These are phyloP conservation scores for Arctia plantaginis DNA, from an alignment of 2,888 invertebrate species.

Conservation along the genomic window DNA sequence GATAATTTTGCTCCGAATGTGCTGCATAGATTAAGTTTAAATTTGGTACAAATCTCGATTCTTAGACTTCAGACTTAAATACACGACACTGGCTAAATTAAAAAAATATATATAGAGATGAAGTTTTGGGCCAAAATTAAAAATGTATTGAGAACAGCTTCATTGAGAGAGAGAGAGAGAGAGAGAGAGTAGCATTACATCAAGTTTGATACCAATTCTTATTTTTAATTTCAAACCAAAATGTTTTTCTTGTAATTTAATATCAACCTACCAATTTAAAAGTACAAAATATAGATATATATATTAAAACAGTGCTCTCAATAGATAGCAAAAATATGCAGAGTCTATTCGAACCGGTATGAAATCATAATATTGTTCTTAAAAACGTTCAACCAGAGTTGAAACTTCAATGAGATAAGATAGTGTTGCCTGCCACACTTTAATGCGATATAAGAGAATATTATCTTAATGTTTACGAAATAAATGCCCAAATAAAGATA, in stretches of 20 bases:
- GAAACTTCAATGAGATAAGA: constrained; percentile 4
- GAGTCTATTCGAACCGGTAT: not conserved
- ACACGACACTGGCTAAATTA: no score
- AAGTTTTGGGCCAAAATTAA: no score
- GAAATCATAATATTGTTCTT: not conserved
- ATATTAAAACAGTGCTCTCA: not conserved
- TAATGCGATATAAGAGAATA: constrained; percentile 32
- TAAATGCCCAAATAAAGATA: constrained; percentile 71
- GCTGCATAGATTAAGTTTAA: no score
- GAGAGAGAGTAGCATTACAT: no score
- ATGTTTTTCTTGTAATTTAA: not conserved
- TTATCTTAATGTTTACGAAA: constrained; percentile 64
- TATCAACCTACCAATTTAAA: not conserved
- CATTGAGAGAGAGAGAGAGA: no score
- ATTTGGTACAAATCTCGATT: no score
- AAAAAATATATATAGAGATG: no score
- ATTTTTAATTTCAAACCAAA: not conserved
- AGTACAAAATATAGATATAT: not conserved
- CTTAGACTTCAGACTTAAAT: no score
- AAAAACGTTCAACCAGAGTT: constrained; percentile 26
- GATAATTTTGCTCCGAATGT: no score
- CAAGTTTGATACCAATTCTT: not conserved
- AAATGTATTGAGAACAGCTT: no score
- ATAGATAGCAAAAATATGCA: constrained; percentile 15
- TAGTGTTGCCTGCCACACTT: constrained; percentile 28